phyloP scores from a whole-genome alignment of 2,888 invertebrate genomes.

The Stramonita haemastoma region DNA sequence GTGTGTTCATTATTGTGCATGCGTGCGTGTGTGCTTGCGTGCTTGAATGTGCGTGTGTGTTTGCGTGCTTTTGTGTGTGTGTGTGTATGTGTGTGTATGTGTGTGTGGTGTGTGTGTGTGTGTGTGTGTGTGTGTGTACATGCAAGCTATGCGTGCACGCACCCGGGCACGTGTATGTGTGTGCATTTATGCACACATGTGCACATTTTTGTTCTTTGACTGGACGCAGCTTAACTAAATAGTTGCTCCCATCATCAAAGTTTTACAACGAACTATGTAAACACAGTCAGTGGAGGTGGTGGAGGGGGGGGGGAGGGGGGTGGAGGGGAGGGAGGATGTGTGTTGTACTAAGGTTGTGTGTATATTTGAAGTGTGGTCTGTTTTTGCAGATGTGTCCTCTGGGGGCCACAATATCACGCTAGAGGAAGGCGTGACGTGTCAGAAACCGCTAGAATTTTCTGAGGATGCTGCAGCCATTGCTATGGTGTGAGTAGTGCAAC shows the following conservation, averaged over 20 bases:
- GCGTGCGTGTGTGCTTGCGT: no score
- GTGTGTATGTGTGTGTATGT: constrained; percentile 9
- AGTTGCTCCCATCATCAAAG: no score
- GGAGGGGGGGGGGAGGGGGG: no score
- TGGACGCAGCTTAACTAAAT: no score
- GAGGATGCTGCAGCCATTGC: constrained; percentile 39
- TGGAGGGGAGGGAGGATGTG: no score
- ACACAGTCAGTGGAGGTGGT: no score
- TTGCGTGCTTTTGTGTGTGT: no score
- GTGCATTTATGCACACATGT: neutral
- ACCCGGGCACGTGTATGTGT: neutral
- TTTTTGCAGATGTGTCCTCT: neutral
- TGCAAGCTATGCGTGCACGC: neutral
- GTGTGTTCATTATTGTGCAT: no score
- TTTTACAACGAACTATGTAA: no score
- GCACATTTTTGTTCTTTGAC: no score
- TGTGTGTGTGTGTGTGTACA: constrained; percentile 2
- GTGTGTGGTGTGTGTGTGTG: neutral
- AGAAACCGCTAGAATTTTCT: neutral
- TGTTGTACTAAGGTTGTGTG: neutral
- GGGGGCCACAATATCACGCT: constrained; percentile 33
- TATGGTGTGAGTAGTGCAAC: constrained; percentile 25
- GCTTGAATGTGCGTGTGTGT: no score
- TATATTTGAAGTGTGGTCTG: neutral
- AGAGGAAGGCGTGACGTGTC: constrained; percentile 28